Percentiles rank a stretch among this genome's conserved stretches.
Conservation (phyloP, 2,888 invertebrate species). For the Xestia xanthographa region DNA sequence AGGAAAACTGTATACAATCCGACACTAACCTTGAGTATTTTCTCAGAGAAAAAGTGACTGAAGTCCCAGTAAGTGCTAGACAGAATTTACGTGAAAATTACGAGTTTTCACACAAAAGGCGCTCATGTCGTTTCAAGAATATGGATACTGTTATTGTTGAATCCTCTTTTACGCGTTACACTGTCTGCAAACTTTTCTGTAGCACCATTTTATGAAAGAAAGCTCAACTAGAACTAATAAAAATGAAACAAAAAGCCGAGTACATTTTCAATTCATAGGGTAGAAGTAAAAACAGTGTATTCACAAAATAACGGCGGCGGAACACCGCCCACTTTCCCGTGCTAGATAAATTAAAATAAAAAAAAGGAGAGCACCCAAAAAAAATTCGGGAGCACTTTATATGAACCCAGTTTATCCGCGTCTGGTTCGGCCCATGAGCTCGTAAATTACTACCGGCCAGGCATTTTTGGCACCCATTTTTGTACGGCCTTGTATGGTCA, state of each 20-base stretch:
- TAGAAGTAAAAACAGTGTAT: conserved; percentile 61
- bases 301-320: conserved; percentile 60
- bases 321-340: conserved; percentile 72
- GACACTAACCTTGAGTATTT: conserved; percentile 27
- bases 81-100: conserved; percentile 28
- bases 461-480: conserved; percentile 76
- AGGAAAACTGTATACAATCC: conserved; percentile 28
- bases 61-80: conserved; percentile 25
- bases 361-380: conserved; percentile 65
- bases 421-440: conserved; percentile 71
- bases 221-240: conserved; percentile 25
- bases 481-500: conserved; percentile 69
- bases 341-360: conserved; percentile 81
- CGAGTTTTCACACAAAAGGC: conserved; percentile 3
- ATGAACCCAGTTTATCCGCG: conserved; percentile 76
- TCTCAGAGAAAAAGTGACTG: conserved; percentile 6
- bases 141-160: not conserved
- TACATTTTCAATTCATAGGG: conserved; percentile 63
- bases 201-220: conserved; percentile 7
- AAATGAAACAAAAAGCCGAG: conserved; percentile 13
- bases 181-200: conserved; percentile 39
- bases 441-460: conserved; percentile 74
- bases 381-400: conserved; percentile 78
- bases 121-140: conserved; percentile 8
- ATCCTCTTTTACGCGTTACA: not conserved